Conservation (phyloP, 2,797 vertebrate genomes). For the Melanogrammus aeglefinus region DNA sequence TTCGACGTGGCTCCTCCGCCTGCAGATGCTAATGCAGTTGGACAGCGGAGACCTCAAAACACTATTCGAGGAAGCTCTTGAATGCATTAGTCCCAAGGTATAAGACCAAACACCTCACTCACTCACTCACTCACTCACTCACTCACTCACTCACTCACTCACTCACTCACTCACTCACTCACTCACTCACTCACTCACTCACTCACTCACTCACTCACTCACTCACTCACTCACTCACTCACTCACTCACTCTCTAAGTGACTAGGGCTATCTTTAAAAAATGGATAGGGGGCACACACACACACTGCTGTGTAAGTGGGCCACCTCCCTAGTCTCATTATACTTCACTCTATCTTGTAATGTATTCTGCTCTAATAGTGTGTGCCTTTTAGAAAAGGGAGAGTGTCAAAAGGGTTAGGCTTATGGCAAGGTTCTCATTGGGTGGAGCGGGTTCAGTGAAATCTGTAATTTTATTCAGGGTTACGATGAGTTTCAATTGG, state of each 20-base stretch:
- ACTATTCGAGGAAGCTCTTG: constrained; percentile 83
- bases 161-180: constrained; percentile 11
- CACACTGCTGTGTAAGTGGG: constrained; percentile 51
- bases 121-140: constrained; percentile 11
- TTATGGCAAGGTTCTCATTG: background rate
- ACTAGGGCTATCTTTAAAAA: background rate
- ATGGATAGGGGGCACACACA: background rate
- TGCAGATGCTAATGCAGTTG: constrained; percentile 77
- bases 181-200: constrained; percentile 13
- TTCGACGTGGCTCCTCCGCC: constrained; percentile 77
- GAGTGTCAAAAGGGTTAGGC: background rate
- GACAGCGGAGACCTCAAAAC: constrained; percentile 54
- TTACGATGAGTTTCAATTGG: too few species aligned
- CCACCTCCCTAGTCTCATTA: constrained; percentile 66
- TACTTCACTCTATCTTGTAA: constrained; percentile 29
- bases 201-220: constrained; percentile 7
- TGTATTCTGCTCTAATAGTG: constrained; percentile 2
- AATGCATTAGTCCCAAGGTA: constrained; percentile 81
- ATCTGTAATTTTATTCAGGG: too few species aligned
- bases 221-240: constrained; percentile 10
- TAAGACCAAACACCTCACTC: background rate
- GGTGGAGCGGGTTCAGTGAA: too few species aligned
- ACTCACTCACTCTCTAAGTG: constrained; percentile 8
- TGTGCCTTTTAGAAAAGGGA: background rate
- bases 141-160: constrained; percentile 11